Percentiles rank a stretch among this genome's conserved stretches.
These are phyloP conservation scores for Scophthalmus maximus DNA, from an alignment of 2,113 vertebrate species.

Conservation along the genomic window DNA sequence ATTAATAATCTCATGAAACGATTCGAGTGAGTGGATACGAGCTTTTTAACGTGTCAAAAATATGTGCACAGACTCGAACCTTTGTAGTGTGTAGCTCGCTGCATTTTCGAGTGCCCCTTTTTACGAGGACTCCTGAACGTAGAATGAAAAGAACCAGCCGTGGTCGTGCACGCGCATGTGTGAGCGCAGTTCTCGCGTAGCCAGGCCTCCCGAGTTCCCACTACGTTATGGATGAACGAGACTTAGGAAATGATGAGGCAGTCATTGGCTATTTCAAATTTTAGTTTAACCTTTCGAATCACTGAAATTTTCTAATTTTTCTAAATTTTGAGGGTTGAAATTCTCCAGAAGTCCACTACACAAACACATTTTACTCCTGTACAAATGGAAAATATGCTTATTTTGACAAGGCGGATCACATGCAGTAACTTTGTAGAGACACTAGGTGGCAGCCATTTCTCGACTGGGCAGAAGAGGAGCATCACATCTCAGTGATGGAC, in stretches of 20 bases:
- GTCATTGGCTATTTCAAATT: no score
- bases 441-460: conserved; percentile 53
- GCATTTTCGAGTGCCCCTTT: background rate
- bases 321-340: background rate
- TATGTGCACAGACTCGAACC: background rate
- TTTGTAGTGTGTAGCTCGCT: background rate
- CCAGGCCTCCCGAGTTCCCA: background rate
- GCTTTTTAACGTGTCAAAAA: background rate
- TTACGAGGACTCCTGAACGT: conserved; percentile 26
- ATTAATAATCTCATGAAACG: no score
- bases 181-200: conserved; percentile 29
- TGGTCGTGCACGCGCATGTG: conserved; percentile 25
- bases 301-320: background rate
- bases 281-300: background rate
- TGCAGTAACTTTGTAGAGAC: conserved; percentile 16
- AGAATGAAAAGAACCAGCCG: conserved; percentile 4
- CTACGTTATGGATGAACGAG: background rate
- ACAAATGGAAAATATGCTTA: background rate
- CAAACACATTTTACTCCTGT: no score
- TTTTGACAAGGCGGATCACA: background rate
- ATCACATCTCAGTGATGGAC: background rate
- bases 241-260: background rate
- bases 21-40: no score
- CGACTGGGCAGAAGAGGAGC: background rate
- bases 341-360: background rate